These are phyloP conservation scores for Rhingia rostrata DNA, from an alignment of 2,888 invertebrate species.

Conservation along the genomic window DNA sequence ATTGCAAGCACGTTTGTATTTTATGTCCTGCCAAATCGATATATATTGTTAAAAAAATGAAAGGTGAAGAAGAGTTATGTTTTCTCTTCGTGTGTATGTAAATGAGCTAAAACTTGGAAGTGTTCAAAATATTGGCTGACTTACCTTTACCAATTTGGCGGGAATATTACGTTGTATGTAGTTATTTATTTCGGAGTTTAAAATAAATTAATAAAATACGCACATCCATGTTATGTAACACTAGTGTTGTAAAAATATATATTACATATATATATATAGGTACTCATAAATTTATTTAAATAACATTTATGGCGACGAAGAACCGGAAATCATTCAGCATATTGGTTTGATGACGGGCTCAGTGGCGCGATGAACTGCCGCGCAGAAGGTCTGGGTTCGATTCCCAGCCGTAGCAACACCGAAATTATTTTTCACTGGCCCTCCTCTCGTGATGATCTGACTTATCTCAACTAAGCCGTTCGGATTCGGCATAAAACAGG, in stretches of 20 bases:
- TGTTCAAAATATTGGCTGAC: constrained; percentile 6
- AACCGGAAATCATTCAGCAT: not conserved
- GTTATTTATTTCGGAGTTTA: not conserved
- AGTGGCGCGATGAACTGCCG: no score
- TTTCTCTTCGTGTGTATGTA: constrained; percentile 31
- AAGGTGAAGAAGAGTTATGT: not conserved
- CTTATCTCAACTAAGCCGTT: no score
- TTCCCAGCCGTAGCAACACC: no score
- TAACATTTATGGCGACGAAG: not conserved
- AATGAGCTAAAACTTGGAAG: constrained; percentile 13
- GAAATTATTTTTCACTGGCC: no score
- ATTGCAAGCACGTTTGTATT: constrained; percentile 40
- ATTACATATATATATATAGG: no score
- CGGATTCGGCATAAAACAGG: no score
- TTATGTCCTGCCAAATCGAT: constrained; percentile 61
- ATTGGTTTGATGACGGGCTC: no score
- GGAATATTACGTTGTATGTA: not conserved
- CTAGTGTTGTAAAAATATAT: no score
- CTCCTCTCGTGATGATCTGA: no score
- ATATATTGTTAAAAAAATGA: constrained; percentile 34
- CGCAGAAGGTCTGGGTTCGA: no score
- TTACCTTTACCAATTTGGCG: constrained; percentile 6
- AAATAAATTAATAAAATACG: constrained; percentile 1
- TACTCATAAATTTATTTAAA: not conserved
- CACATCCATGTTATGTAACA: not conserved